Conservation (phyloP, 2,797 vertebrate genomes). For the Parambassis ranga region DNA sequence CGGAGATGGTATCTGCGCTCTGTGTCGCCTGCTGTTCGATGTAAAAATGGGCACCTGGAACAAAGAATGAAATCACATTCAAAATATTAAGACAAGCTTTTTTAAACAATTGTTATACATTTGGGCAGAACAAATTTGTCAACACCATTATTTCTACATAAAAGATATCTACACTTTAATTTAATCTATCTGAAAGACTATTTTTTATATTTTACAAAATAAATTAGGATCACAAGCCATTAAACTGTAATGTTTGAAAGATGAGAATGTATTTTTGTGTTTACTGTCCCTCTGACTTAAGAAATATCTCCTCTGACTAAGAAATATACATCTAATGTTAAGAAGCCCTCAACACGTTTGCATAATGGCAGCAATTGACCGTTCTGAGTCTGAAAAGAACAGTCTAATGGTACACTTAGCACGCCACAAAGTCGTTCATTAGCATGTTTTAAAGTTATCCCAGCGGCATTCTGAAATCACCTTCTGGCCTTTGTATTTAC, state of each 20-base stretch:
- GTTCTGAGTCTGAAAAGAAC: too few species aligned
- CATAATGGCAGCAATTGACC: neutral
- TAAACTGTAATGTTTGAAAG: too few species aligned
- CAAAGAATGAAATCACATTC: neutral
- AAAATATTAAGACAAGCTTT: neutral
- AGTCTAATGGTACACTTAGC: neutral
- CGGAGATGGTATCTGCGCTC: conserved; percentile 96
- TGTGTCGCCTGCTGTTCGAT: conserved; percentile 96
- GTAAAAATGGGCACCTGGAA: conserved; percentile 92
- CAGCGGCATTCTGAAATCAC: neutral
- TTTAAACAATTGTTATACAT: too few species aligned
- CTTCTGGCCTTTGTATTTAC: neutral
- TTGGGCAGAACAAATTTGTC: too few species aligned
- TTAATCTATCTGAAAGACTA: too few species aligned
- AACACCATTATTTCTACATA: too few species aligned
- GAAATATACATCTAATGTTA: neutral
- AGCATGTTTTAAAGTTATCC: neutral
- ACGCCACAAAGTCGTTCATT: neutral
- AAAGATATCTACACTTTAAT: too few species aligned
- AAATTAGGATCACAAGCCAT: too few species aligned
- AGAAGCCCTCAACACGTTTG: neutral
- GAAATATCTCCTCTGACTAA: neutral
- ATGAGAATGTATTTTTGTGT: too few species aligned
- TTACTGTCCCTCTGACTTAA: too few species aligned
- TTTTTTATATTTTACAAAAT: too few species aligned